Conservation (phyloP, 2,113 vertebrate species). For the Gallinago jamesoni region DNA sequence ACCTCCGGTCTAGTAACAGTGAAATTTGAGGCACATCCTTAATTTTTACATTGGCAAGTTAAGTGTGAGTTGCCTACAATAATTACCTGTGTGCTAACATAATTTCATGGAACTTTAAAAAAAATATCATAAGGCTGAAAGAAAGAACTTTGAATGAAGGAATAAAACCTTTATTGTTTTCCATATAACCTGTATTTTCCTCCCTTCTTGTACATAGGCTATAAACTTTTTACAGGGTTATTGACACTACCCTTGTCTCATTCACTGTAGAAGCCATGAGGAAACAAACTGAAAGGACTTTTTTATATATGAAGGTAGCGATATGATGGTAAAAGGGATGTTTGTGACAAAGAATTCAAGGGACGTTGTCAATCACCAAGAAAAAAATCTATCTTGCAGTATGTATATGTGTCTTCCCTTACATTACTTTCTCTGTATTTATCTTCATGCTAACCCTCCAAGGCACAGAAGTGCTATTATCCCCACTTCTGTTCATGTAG, state of each 20-base stretch:
- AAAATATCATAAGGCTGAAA: rapidly evolving
- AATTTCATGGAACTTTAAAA: not conserved
- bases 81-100: not conserved
- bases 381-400: not conserved
- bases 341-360: not conserved
- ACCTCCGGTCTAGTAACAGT: not conserved
- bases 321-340: not conserved
- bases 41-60: not conserved
- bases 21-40: not conserved
- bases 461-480: not conserved
- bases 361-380: not conserved
- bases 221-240: not conserved
- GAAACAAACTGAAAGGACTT: not conserved
- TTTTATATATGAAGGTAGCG: not conserved
- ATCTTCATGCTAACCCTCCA: not conserved
- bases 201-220: not conserved
- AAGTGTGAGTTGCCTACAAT: not conserved
- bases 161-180: not conserved
- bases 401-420: not conserved
- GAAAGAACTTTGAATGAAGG: not conserved
- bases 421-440: not conserved
- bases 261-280: not conserved
- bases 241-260: rapidly evolving
- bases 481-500: not conserved
- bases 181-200: not conserved